Base-by-base conservation (phyloP, 2,797 vertebrate species). In the Chloroceryle amazona region DNA sequence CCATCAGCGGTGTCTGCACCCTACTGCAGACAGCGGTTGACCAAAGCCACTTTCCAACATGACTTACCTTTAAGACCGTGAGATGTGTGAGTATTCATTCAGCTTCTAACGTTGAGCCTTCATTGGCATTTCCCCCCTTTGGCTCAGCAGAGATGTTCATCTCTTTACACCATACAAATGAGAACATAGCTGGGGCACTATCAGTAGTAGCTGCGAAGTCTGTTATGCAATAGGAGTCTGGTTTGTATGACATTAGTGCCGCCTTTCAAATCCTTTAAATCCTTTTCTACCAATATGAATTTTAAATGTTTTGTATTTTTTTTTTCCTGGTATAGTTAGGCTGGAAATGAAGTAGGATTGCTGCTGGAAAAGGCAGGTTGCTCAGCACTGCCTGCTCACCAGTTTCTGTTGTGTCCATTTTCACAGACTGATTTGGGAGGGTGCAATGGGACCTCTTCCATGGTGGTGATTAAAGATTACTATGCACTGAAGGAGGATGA, bases 401-500 rank as follows among this genome's bases (percentile, higher is more conserved):
- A 3, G 46, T 80, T 89, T 95, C 81, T 96, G 65, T 96, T 85
- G 72, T 97, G 78, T 97, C 89, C 83, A 3, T 95, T 96, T 95
- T 65, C 97, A 86, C 99, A 99, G 98, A 98, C 98, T 84, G 99
- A 99, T 89, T 97, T 98, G 67, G 98, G 98, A 92, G 98, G 99
- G 96, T 99, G 99, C 96, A 99, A 99, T 61, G 99, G 99, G 85
- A 98, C 98, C 95, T 99, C 99, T 20, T 99, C 99, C 96, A 99
- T 99, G 99, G 92, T 98, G 74, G 99, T 99, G 93, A 98, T 98
- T 96, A 99, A 99, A 98, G 99, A 99, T 98, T 99, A 99, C 98
- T 99, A 98, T 52, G 99, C 99, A 95, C 99, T 99, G 97, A 99
- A 99, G 93, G 99, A 99, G 98, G 99, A 99, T 29, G 99, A 99